Evolutionary conservation across 2,888 invertebrate genomes (phyloP), one percentile per base, ranked within the genome.

Genomic region (Eledona agricola): DNA sequence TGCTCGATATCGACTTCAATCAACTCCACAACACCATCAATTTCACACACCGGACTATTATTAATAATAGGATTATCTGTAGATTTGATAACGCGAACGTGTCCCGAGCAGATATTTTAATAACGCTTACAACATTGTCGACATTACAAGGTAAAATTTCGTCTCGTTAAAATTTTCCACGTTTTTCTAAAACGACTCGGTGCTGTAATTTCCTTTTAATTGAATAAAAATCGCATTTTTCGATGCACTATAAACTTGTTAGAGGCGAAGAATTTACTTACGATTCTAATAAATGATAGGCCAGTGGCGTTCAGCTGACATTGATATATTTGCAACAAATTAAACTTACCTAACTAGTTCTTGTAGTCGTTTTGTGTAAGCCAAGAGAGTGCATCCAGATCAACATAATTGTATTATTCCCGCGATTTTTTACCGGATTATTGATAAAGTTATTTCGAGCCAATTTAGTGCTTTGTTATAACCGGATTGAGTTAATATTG

Each of bases 241-340:
- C 19, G 3, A 22, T 6, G 22, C 12, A 22, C 35, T 35, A 35
- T 35, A 35, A 35, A 37, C 37, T 25, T 37, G 37, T 22, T 37
- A 37, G 15, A 37, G 23, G 4, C 19, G 2, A 17, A 40, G 40
- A 40, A 40, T 40, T 40, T 40, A 19, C 40, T 26, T 40, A 40
- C 40, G 31, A 29, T 43, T 43, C 22, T 43, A 9, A 43, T 43
- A 43, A 43, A 31, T 43, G 29, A 43, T 29, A 22, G 29, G 42
- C 42, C 31, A 20, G 29, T 43, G 42, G 31, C 31, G 42, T 31
- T 31, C 20, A 31, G 15, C 22, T 43, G 43, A 43, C 43, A 17
- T 31, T 43, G 43, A 43, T 43, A 43, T 22, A 43, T 43, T 25
- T 45, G 32, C 34, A 45, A 45, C 32, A 45, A 45, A 45, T 45